Conservation (phyloP, 2,888 invertebrate genomes). For the Pseudococcus jackbeardsleyi region DNA sequence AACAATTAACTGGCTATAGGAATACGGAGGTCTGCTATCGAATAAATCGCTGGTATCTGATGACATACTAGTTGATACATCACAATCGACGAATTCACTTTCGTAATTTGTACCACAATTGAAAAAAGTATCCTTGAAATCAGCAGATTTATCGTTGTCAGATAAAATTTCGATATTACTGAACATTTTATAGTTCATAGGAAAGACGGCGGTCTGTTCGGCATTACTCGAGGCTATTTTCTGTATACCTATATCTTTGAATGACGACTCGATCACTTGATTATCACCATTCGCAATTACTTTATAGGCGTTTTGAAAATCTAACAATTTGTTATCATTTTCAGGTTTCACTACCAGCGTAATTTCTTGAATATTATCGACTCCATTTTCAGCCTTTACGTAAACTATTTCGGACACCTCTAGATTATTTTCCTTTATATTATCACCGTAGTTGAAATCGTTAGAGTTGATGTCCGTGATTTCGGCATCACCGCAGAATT, state of each 20-base stretch:
- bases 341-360: slow-evolving; percentile 60
- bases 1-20: slow-evolving; percentile 58
- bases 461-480: slow-evolving; percentile 6
- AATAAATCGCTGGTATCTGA: background rate
- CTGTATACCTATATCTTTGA: slow-evolving; percentile 52
- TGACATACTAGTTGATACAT: slow-evolving; percentile 48
- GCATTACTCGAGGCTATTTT: slow-evolving; percentile 33
- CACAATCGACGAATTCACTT: slow-evolving; percentile 24
- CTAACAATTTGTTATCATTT: slow-evolving; percentile 43
- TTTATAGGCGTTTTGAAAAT: slow-evolving; percentile 56
- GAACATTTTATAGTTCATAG: slow-evolving; percentile 39
- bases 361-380: slow-evolving; percentile 61
- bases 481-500: slow-evolving; percentile 52
- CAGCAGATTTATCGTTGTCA: background rate
- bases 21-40: slow-evolving; percentile 57
- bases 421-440: slow-evolving; percentile 46
- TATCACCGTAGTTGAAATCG: background rate
- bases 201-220: slow-evolving; percentile 28
- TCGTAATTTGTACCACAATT: background rate
- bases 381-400: slow-evolving; percentile 56
- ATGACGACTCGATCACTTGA: slow-evolving; percentile 30
- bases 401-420: slow-evolving; percentile 59
- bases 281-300: slow-evolving; percentile 60
- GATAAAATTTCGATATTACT: slow-evolving; percentile 24
- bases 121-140: background rate